These are phyloP conservation scores for Psilanteris sp. DNA, from an alignment of 1,140 invertebrate species.

Conservation along the genomic window DNA sequence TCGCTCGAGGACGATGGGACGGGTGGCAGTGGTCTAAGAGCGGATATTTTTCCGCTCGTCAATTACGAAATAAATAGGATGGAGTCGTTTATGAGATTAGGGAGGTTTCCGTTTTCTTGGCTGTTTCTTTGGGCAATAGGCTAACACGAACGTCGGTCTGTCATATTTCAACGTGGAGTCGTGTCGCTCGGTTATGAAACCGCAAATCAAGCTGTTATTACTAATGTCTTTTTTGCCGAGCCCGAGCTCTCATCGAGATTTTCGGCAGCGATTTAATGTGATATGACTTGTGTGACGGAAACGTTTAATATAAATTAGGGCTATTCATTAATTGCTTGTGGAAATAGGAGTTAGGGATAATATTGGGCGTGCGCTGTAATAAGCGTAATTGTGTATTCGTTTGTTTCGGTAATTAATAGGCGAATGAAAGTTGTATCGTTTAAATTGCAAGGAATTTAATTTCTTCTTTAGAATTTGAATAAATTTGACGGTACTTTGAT, in stretches of 20 bases:
- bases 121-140: conserved; percentile 20
- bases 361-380: too few relatives aligned
- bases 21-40: conserved; percentile 10
- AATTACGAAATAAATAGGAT: conserved; percentile 55
- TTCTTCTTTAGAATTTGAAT: too few relatives aligned
- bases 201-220: conserved; percentile 47
- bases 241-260: conserved; percentile 4
- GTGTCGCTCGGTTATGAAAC: conserved; percentile 35
- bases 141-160: too few relatives aligned
- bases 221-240: conserved; percentile 40
- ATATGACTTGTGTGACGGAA: too few relatives aligned
- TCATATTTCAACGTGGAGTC: conserved; percentile 30
- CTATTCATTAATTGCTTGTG: too few relatives aligned
- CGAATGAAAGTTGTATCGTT: too few relatives aligned
- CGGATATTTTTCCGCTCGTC: conserved; percentile 59
- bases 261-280: neutral
- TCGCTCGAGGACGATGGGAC: conserved; percentile 37
- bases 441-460: too few relatives aligned
- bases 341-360: too few relatives aligned
- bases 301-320: too few relatives aligned
- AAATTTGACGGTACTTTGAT: too few relatives aligned
- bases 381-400: too few relatives aligned
- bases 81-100: conserved; percentile 43
- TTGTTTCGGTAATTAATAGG: too few relatives aligned
- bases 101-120: conserved; percentile 34